These are phyloP conservation scores for Eremobia ochroleuca DNA, from an alignment of 2,888 invertebrate genomes.

Conservation along the genomic window DNA sequence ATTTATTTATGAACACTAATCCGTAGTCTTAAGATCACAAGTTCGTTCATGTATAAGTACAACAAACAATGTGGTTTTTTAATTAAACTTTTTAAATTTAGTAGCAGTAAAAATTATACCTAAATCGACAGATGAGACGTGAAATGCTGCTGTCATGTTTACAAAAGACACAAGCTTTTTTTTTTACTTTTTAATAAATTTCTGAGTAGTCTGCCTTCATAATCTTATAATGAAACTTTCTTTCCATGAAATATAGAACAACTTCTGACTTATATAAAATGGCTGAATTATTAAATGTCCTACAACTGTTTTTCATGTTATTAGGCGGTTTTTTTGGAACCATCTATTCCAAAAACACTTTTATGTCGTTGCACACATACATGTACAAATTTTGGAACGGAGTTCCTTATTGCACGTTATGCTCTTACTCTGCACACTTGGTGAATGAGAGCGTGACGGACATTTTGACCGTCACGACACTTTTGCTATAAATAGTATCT, in stretches of 20 bases:
- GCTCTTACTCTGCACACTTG: too few species aligned
- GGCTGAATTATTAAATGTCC: background rate
- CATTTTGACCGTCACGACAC: too few species aligned
- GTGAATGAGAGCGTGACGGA: too few species aligned
- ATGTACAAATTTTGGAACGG: too few species aligned
- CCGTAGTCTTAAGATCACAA: background rate
- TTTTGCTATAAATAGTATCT: too few species aligned
- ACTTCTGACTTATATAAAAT: background rate
- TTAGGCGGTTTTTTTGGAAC: background rate
- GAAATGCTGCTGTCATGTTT: slow-evolving; percentile 13
- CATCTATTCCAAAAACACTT: background rate
- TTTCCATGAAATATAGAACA: background rate
- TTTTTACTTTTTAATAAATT: slow-evolving; percentile 32
- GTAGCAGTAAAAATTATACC: background rate
- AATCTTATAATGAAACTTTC: background rate
- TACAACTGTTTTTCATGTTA: background rate
- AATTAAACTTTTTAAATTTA: background rate
- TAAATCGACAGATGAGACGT: background rate
- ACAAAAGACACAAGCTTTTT: background rate
- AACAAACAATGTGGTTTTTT: background rate
- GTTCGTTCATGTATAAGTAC: background rate
- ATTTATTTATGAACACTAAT: slow-evolving; percentile 35
- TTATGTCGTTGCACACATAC: too few species aligned
- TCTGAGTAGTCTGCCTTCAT: background rate
- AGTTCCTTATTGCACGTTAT: too few species aligned